A percentile compares a stretch with the other conserved stretches of the same genome.
Evolutionary conservation across 2,113 vertebrate genomes (phyloP).

Genomic region (Atractosteus spatula): DNA sequence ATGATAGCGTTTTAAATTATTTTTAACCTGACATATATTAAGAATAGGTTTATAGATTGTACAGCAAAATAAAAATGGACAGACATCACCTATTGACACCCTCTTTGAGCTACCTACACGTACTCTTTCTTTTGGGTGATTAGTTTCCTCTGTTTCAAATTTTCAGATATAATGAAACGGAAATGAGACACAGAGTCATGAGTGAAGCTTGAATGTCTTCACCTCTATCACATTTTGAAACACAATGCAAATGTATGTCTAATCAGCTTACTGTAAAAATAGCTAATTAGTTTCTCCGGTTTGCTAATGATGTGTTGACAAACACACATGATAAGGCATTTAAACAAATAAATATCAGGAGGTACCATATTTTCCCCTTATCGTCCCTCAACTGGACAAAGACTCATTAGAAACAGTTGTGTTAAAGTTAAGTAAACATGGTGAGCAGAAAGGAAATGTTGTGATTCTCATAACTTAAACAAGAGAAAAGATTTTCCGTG

Average conservation of each 20-base stretch:
- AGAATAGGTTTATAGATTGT: too few species aligned
- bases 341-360: constrained; percentile 49
- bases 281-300: constrained; percentile 58
- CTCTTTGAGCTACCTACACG: constrained; percentile 26
- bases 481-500: constrained; percentile 11
- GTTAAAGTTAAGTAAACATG: constrained; percentile 51
- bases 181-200: constrained; percentile 47
- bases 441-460: constrained; percentile 39
- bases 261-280: constrained; percentile 61
- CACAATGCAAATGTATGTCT: constrained; percentile 57
- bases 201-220: constrained; percentile 37
- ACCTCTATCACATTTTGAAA: constrained; percentile 46
- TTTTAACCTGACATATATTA: too few species aligned
- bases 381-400: constrained; percentile 52
- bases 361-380: constrained; percentile 55
- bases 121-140: constrained; percentile 45
- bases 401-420: constrained; percentile 55
- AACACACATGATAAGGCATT: constrained; percentile 56
- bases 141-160: constrained; percentile 48
- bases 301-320: constrained; percentile 72
- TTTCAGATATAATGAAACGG: constrained; percentile 42
- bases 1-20: too few species aligned
- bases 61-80: too few species aligned
- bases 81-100: background rate
- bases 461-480: constrained; percentile 7